These are phyloP conservation scores for Pteronura brasiliensis DNA, from an alignment of 2,113 vertebrate species.

Conservation along the genomic window DNA sequence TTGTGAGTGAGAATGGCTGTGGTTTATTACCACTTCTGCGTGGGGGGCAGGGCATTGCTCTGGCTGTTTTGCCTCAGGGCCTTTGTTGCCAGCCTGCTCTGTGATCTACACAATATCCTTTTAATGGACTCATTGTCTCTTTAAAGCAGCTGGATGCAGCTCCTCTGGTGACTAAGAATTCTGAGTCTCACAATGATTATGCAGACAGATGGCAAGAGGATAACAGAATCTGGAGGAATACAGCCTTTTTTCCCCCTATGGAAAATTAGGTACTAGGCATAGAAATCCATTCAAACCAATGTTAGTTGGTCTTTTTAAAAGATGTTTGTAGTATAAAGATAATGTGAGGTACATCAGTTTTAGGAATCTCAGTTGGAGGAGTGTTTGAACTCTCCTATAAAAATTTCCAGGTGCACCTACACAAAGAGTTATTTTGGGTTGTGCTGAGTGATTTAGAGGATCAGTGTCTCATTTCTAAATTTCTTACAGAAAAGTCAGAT, in stretches of 20 bases:
- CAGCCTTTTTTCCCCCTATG: neutral
- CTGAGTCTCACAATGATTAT: neutral
- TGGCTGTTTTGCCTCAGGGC: neutral
- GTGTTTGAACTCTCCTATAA: neutral
- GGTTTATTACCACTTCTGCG: neutral
- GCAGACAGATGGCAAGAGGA: constrained; percentile 18
- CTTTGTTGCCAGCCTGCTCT: neutral
- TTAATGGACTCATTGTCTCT: neutral
- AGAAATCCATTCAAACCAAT: neutral
- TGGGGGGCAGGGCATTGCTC: neutral
- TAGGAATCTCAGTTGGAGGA: neutral
- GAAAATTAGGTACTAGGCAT: neutral
- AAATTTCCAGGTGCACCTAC: neutral
- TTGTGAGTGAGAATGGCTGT: neutral
- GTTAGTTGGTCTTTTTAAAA: neutral
- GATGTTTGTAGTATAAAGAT: neutral
- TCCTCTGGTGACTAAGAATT: constrained; percentile 18
- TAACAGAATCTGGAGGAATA: neutral
- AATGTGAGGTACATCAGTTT: neutral
- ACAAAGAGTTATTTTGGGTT: neutral
- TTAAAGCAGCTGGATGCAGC: neutral
- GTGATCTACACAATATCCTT: neutral
- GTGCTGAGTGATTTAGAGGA: neutral
- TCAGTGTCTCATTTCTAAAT: neutral
- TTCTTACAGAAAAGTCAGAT: neutral